Evolutionary conservation across 2,113 vertebrate species (phyloP).

Genomic region (Apodemus sylvaticus): DNA sequence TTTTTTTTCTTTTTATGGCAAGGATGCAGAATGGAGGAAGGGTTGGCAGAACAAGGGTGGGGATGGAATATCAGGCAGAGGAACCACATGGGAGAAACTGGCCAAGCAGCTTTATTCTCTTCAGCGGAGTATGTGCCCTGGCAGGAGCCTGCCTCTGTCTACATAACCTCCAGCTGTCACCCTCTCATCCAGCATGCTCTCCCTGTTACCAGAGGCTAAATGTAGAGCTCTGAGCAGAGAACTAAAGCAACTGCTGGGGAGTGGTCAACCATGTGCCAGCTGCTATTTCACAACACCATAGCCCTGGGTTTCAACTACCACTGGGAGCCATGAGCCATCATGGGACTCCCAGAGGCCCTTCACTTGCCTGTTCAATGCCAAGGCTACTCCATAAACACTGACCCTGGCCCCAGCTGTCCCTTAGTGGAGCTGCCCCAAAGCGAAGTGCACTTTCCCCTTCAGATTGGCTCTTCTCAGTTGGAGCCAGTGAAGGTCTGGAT

Average conservation of each 20-base stretch:
- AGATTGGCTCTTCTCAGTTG: background rate
- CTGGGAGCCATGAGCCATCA: background rate
- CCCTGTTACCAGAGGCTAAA: background rate
- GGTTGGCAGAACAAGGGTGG: background rate
- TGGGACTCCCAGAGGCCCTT: background rate
- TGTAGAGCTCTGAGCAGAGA: background rate
- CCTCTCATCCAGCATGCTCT: background rate
- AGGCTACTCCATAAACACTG: background rate
- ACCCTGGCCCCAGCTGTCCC: background rate
- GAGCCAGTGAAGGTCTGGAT: background rate
- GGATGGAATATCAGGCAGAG: background rate
- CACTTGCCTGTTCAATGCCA: rapidly evolving
- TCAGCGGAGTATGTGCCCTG: background rate
- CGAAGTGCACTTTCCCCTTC: background rate
- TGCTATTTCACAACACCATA: no score
- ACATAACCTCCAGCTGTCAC: background rate
- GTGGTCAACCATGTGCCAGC: no score
- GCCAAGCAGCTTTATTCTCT: background rate
- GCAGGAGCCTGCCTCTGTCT: background rate
- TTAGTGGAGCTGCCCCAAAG: background rate
- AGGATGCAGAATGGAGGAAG: background rate
- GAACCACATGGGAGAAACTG: no score
- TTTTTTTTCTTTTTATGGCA: no score
- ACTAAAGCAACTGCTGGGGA: rapidly evolving
- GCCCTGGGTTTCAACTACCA: background rate